Base-by-base conservation (phyloP, 2,113 vertebrate species). In the Psettodes erumei region DNA sequence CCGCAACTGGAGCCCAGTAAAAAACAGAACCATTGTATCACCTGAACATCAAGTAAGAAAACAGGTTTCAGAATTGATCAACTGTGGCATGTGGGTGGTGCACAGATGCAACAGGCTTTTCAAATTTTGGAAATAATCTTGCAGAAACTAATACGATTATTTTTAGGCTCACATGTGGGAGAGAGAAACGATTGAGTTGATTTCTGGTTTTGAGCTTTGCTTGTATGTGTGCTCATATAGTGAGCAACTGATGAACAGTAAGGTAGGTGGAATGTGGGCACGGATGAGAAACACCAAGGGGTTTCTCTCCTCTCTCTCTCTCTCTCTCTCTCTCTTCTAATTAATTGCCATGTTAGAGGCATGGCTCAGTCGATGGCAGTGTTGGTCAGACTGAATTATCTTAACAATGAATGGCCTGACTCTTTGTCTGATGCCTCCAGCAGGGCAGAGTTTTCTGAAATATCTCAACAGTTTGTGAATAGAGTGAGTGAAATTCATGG, bases 41-140 rank as follows among this genome's bases (percentile, higher is more conserved):
- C 82, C 83, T 71, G 50, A 84, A 47, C 56, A 79, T 67, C 55
- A 28, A 38, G 63, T 64, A 74, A 50, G 71, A 33, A n/a, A 50
- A 33, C 27, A 59, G 61, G 48, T 69, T 76, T 71, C 67, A 25
- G 69, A 83, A 38, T 69, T 72, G 48, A 85, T 69, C 38, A 47
- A 59, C 83, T 70, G 42, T 42, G 51, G 18, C 60, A 25, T 61
- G 72, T 74, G 68, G 75, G 75, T 60, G 77, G 71, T 48, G 42
- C 79, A 64, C 84, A 85, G 83, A 83, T 88, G 84, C 81, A 77
- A 69, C 50, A 67, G 55, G 50, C 28, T 51, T 63, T 56, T 78
- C 56, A 51, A 42, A 55, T 56, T 75, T 51, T 43, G 15, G n/a
- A 71, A 78, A 83, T 64, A 75, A 69, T 51, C 33, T 53, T 13